These are phyloP conservation scores for Glandiceps talaboti DNA, from an alignment of 53 echinoderm and acorn worm species.

Conservation along the genomic window DNA sequence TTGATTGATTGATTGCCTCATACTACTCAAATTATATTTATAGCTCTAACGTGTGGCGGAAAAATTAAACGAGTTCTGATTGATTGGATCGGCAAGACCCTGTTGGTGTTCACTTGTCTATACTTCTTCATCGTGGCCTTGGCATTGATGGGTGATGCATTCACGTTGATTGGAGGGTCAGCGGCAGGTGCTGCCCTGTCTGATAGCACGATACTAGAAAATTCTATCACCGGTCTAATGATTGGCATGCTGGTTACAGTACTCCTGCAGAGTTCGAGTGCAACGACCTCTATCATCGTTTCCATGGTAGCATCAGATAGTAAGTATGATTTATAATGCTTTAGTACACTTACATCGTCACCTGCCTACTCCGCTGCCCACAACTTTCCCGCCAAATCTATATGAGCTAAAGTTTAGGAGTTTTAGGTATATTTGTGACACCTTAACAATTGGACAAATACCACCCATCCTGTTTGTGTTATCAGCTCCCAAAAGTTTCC, in stretches of 20 bases:
- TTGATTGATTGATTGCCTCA: not conserved
- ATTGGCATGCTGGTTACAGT: slow-evolving; percentile 75
- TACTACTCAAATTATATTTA: too few species aligned
- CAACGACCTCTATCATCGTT: slow-evolving; percentile 71
- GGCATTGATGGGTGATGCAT: slow-evolving; percentile 94
- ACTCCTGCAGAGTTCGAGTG: slow-evolving; percentile 63
- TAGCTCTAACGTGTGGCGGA: slow-evolving; percentile 43
- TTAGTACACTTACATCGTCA: too few species aligned
- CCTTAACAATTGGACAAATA: too few species aligned
- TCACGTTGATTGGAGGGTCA: slow-evolving; percentile 49
- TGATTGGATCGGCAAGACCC: slow-evolving; percentile 61
- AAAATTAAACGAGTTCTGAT: slow-evolving; percentile 36
- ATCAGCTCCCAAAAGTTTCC: too few species aligned
- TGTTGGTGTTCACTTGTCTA: slow-evolving; percentile 51
- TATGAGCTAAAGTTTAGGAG: too few species aligned
- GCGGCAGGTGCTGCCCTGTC: slow-evolving; percentile 30
- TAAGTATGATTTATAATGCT: slow-evolving; percentile 17
- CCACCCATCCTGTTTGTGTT: too few species aligned
- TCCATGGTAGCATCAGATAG: slow-evolving; percentile 69
- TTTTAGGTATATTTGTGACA: too few species aligned
- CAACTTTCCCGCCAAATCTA: too few species aligned
- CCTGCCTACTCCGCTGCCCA: too few species aligned
- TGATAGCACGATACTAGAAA: slow-evolving; percentile 47
- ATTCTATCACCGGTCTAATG: slow-evolving; percentile 75
- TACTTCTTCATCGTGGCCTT: slow-evolving; percentile 97